Evolutionary conservation across 2,888 invertebrate species (phyloP), one percentile per base, ranked within the genome.

Genomic region (Alitta virens): DNA sequence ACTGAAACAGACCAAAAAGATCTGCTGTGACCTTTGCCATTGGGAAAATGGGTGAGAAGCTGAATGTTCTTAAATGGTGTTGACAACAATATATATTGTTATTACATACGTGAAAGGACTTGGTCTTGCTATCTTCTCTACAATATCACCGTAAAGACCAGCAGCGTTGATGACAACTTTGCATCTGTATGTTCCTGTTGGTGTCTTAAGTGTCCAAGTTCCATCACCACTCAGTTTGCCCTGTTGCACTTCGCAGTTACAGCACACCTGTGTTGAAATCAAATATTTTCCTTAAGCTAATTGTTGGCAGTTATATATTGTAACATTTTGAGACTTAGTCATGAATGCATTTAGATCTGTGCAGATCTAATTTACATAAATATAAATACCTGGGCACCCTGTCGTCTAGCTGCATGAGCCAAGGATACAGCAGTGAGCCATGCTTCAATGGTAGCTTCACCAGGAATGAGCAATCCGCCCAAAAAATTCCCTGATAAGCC

Each of bases 71-170:
- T n/a, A n/a, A n/a, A n/a, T n/a, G n/a, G n/a, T n/a, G n/a, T n/a
- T n/a, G n/a, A n/a, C n/a, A n/a, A n/a, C n/a, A n/a, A n/a, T n/a
- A n/a, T n/a, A n/a, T n/a, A n/a, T n/a, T n/a, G n/a, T n/a, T n/a
- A n/a, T n/a, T 7, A 33, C 33, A 12, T 69, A 76, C 76, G 65
- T 68, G 59, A 75, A 76, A 18, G 66, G 60, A 0, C 62, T 46
- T 24, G 68, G 53, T 5, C 69, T 72, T 12, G 67, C 72, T 18
- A 75, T 59, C 25, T 63, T 53, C 51, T 77, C 72, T 0, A 77
- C 72, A 18, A 63, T 60, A 64, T 77, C 77, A 12, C 76, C 77
- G 64, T 74, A 72, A 2, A 77, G 71, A 40, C 77, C 77, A 18
- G 74, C 75, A 65, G 75, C 74, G 63, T 77, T 77, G 25, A 77